Conservation (phyloP, 30 jellyfish, hydroid and myxozoan species). For the Phacellophora camtschatica region DNA sequence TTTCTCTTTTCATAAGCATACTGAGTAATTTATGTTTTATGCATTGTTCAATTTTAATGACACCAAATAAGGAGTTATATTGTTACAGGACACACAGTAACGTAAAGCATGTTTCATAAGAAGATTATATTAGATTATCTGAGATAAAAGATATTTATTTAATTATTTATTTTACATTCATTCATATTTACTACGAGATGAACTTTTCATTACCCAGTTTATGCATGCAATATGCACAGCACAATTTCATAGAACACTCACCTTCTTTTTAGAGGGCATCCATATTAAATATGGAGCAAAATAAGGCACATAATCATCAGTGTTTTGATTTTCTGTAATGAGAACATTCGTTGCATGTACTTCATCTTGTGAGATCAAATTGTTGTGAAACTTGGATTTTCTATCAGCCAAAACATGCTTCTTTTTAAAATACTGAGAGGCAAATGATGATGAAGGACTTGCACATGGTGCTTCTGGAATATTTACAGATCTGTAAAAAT, state of each 20-base stretch:
- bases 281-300: slow-evolving; percentile 38
- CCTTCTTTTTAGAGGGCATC: slow-evolving; percentile 54
- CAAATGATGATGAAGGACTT: slow-evolving; percentile 43
- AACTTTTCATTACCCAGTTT: no score
- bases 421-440: slow-evolving; percentile 26
- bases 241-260: background rate
- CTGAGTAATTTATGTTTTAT: no score
- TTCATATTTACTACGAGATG: no score
- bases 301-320: background rate
- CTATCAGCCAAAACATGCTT: background rate
- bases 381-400: background rate
- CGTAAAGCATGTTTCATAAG: no score
- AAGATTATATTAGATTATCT: no score
- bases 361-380: background rate
- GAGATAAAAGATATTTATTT: no score
- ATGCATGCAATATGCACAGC: no score
- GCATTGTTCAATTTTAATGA: no score
- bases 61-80: no score
- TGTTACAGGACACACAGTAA: no score
- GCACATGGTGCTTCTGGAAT: slow-evolving; percentile 47
- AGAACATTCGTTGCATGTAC: slow-evolving; percentile 12
- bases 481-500: slow-evolving; percentile 4
- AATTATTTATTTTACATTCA: no score
- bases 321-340: background rate
- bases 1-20: no score